Conservation (phyloP, 2,888 invertebrate genomes). For the Agrotis exclamationis region DNA sequence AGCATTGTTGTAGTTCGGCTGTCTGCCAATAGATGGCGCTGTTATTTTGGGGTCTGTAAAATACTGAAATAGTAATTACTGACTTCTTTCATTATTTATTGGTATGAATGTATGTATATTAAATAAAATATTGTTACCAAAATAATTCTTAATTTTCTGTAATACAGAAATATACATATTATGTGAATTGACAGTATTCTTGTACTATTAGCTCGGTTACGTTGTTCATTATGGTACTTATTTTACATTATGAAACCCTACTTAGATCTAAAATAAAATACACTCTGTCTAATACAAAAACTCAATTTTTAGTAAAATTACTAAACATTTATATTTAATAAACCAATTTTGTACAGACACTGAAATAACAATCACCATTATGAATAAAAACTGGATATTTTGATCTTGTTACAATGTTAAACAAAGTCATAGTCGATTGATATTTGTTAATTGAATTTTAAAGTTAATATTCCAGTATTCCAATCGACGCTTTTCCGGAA, state of each 20-base stretch:
- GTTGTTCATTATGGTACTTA: no score
- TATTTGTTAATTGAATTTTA: no score
- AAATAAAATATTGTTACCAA: not conserved
- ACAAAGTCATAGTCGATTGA: not conserved
- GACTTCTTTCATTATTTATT: no score
- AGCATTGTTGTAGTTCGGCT: constrained; percentile 48
- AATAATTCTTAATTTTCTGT: not conserved
- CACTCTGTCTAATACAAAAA: not conserved
- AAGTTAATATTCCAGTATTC: no score
- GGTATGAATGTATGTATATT: not conserved
- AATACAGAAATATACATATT: no score
- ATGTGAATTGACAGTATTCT: not conserved
- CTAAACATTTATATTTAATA: not conserved
- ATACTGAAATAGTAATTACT: not conserved
- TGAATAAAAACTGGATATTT: constrained; percentile 1
- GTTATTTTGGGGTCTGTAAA: not conserved
- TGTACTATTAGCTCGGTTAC: no score
- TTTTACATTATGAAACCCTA: no score
- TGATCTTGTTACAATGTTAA: not conserved
- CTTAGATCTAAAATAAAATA: no score
- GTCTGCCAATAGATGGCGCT: constrained; percentile 63
- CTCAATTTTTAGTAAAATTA: not conserved
- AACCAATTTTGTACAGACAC: not conserved
- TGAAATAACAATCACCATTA: constrained; percentile 19
- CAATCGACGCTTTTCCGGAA: no score